phyloP scores from a whole-genome alignment of 2,113 vertebrate species.

The Tetraodon nigroviridis region DNA sequence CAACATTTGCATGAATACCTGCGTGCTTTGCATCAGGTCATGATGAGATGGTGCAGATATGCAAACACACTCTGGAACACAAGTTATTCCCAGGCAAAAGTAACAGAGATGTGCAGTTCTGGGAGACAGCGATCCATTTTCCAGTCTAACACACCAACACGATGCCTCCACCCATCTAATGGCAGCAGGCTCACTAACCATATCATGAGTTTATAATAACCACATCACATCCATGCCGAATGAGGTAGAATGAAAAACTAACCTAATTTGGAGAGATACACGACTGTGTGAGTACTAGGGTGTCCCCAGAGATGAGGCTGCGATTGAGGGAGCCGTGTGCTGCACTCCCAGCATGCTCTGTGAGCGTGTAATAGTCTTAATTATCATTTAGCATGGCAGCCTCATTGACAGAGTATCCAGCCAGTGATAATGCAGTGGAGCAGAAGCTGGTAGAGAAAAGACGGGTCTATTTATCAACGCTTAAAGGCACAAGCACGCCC shows the following conservation, averaged over 20 bases:
- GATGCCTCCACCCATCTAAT: slow-evolving; percentile 48
- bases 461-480: slow-evolving; percentile 22
- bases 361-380: slow-evolving; percentile 73
- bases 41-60: slow-evolving; percentile 2
- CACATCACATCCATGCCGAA: slow-evolving; percentile 63
- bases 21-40: background rate
- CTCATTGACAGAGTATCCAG: slow-evolving; percentile 56
- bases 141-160: slow-evolving; percentile 38
- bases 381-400: slow-evolving; percentile 70
- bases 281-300: slow-evolving; percentile 56
- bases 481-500: slow-evolving; percentile 25
- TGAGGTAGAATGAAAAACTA: slow-evolving; percentile 67
- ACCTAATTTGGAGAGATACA: slow-evolving; percentile 67
- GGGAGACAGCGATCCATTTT: slow-evolving; percentile 38
- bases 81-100: background rate
- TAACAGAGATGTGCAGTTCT: slow-evolving; percentile 26
- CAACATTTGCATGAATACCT: background rate
- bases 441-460: slow-evolving; percentile 25
- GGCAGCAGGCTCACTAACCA: slow-evolving; percentile 60
- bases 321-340: slow-evolving; percentile 52
- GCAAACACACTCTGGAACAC: slow-evolving; percentile 8
- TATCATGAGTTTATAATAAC: slow-evolving; percentile 67
- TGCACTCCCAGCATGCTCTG: slow-evolving; percentile 52
- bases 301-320: slow-evolving; percentile 63
- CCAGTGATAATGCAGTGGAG: slow-evolving; percentile 51